Evolutionary conservation across 1,140 invertebrate genomes (phyloP), one percentile per base, ranked within the genome.

Genomic region (Drosophila neocordata): DNA sequence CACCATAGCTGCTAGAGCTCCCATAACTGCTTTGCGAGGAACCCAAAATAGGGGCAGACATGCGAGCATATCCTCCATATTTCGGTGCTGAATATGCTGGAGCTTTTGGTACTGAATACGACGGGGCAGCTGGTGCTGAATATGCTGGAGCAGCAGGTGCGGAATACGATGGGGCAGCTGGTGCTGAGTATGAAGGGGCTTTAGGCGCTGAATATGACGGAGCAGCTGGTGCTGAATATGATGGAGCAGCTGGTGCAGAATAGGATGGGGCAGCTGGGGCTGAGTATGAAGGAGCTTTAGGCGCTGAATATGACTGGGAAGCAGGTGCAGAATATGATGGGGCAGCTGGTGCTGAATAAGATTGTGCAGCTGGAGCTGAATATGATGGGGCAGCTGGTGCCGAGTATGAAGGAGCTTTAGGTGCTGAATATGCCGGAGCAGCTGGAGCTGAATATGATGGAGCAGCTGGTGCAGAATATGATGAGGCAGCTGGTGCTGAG

Each of bases 51-150:
- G 59, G 11, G 1, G 31, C 68, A 1, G 67, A 41, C 73, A 82
- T 75, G 18, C 81, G 82, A 6, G 80, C 75, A 18, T 83, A 83
- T 7, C 61, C 68, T 7, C 61, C 68, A 4, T 72, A 65, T 15
- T 81, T 81, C 1, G 65, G 62, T 15, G 66, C 67, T n/a, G 62
- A 63, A 58, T 77, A 75, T 2, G 44, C 20, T 11, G 64, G 11
- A 3, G 55, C n/a, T 5, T 7, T 9, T 1, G 60, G 65, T 18
- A 52, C 53, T 20, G 67, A 69, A 52, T 69, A 69, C 3, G 35
- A 24, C n/a, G 58, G 64, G n/a, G 69, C 38, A 0, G 58, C 41
- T 0, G 65, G 69, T 0, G 69, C 69, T n/a, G 69, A 72, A 24
- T 72, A 72, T 0, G 37, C 31, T 6, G 53, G 15, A 27, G 65